These are phyloP conservation scores for Lemur catta DNA, from an alignment of 2,797 vertebrate species.

Conservation along the genomic window DNA sequence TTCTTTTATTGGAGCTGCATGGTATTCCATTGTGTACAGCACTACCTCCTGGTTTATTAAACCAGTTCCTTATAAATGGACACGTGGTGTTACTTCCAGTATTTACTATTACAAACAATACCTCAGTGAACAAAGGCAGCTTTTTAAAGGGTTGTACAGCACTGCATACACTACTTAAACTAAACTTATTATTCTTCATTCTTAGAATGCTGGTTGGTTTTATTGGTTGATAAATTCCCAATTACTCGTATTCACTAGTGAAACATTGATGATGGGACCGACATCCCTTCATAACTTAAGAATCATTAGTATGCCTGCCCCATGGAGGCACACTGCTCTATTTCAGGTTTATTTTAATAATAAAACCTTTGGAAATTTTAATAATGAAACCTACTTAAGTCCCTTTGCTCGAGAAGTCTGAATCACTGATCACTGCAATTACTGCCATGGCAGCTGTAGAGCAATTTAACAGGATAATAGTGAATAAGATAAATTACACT, in stretches of 20 bases:
- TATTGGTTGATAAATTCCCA: conserved; percentile 69
- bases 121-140: conserved; percentile 3
- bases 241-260: conserved; percentile 54
- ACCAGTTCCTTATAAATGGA: not conserved
- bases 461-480: conserved; percentile 75
- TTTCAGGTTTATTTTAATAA: conserved; percentile 75
- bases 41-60: not conserved
- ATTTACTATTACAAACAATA: not conserved
- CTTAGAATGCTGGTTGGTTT: conserved; percentile 38
- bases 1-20: conserved; percentile 36
- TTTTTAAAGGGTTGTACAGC: not conserved
- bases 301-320: conserved; percentile 55
- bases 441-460: conserved; percentile 70
- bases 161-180: conserved; percentile 1
- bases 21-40: conserved; percentile 11
- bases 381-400: conserved; percentile 75
- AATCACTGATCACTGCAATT: conserved; percentile 77
- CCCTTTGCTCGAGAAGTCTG: conserved; percentile 71
- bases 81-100: not conserved
- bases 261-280: conserved; percentile 16
- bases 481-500: conserved; percentile 73
- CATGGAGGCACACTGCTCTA: conserved; percentile 39
- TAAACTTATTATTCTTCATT: conserved; percentile 50
- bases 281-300: conserved; percentile 58
- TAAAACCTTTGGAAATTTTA: conserved; percentile 75